Conservation (phyloP, 2,888 invertebrate species). For the Agrochola circellaris region DNA sequence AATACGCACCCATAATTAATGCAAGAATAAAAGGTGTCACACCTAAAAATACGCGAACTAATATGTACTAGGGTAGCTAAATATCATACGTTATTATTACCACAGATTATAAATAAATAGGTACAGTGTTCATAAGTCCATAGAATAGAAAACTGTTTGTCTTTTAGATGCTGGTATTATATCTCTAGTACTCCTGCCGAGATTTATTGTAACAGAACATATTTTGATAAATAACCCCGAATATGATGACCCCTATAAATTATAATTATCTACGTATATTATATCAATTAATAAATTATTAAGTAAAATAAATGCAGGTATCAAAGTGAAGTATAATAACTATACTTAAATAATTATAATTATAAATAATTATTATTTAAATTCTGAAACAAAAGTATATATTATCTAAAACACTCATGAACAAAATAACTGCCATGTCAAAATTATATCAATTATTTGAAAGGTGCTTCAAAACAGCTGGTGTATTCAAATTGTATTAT, state of each 20-base stretch:
- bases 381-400: not conserved
- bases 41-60: not conserved
- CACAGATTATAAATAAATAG: conserved; percentile 24
- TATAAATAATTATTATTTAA: not conserved
- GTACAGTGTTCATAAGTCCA: conserved; percentile 9
- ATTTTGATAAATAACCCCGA: not conserved
- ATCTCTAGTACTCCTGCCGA: not conserved
- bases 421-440: conserved; percentile 25
- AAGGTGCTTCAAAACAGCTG: conserved; percentile 43
- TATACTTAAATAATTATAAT: too few relatives aligned
- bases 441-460: conserved; percentile 52
- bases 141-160: not conserved
- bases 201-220: not conserved
- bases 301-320: not conserved
- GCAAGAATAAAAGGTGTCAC: conserved; percentile 17
- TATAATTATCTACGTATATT: not conserved
- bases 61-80: not conserved
- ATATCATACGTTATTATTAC: conserved; percentile 5
- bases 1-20: not conserved
- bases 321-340: too few relatives aligned
- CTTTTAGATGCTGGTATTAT: not conserved
- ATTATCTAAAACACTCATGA: not conserved
- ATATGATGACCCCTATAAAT: not conserved
- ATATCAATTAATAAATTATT: not conserved
- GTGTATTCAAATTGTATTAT: conserved; percentile 17